These are phyloP conservation scores for Crotophaga sulcirostris DNA, from an alignment of 2,113 vertebrate genomes.

Conservation along the genomic window DNA sequence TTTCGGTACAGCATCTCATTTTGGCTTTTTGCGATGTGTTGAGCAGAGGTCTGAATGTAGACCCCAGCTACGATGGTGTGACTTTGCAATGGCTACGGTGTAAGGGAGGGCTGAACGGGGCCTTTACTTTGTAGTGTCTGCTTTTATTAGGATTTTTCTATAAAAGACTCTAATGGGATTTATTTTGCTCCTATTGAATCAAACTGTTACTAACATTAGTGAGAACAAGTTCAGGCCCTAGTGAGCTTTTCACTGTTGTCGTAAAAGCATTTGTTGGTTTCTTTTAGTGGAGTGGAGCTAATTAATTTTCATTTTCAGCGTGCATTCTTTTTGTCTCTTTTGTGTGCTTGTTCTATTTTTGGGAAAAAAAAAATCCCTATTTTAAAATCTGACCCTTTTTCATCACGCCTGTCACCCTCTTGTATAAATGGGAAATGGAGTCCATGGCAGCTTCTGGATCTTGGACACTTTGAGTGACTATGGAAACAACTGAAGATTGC, in stretches of 20 bases:
- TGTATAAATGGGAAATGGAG: neutral
- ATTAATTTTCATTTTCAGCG: neutral
- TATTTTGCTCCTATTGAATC: slow-evolving; percentile 58
- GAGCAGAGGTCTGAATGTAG: neutral
- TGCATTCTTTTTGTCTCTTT: neutral
- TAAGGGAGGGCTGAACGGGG: neutral
- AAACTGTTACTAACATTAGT: slow-evolving; percentile 35
- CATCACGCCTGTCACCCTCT: neutral
- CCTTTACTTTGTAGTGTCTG: slow-evolving; percentile 39
- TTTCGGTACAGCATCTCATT: neutral
- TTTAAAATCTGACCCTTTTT: slow-evolving; percentile 14
- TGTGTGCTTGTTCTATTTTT: neutral
- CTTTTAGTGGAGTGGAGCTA: slow-evolving; percentile 3
- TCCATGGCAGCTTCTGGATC: neutral
- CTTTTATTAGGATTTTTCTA: slow-evolving; percentile 44
- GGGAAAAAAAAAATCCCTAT: neutral
- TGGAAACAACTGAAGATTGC: slow-evolving; percentile 8
- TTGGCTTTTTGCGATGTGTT: fast-evolving
- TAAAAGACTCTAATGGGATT: slow-evolving; percentile 56
- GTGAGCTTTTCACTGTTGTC: slow-evolving; percentile 34
- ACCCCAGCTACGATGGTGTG: neutral
- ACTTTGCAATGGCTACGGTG: neutral
- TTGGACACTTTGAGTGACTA: neutral
- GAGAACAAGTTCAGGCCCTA: slow-evolving; percentile 34
- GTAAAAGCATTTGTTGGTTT: slow-evolving; percentile 29